Conservation (phyloP, 2,797 vertebrate species). For the Spatula clypeata region DNA sequence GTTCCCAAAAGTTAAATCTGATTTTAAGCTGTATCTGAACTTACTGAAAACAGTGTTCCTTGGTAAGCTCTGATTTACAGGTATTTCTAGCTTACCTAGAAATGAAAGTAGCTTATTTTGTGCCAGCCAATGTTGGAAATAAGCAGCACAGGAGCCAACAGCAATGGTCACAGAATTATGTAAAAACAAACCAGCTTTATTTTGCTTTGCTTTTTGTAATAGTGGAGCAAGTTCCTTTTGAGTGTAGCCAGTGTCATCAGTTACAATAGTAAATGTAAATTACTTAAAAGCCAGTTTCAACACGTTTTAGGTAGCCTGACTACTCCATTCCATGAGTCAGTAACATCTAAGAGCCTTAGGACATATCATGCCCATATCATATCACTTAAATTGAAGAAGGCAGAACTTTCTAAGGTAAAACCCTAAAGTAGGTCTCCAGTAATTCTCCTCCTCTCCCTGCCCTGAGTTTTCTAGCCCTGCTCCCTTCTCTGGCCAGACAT, state of each 20-base stretch:
- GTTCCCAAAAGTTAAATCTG: not conserved
- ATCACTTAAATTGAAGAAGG: not conserved
- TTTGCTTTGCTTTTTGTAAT: slow-evolving; percentile 5
- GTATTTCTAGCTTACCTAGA: slow-evolving; percentile 25
- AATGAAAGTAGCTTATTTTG: not conserved
- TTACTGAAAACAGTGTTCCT: not conserved
- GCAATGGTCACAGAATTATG: not conserved
- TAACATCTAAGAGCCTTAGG: not conserved
- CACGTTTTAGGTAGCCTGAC: not conserved
- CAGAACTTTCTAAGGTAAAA: not conserved
- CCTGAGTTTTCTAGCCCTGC: not conserved
- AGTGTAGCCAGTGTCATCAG: not conserved
- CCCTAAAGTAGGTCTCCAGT: not conserved
- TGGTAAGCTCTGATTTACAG: not conserved
- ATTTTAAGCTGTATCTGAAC: not conserved
- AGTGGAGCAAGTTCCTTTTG: not conserved
- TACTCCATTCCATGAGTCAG: not conserved
- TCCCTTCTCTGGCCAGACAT: not conserved
- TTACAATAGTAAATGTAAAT: not conserved
- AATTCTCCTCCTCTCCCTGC: not conserved
- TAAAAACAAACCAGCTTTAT: not conserved
- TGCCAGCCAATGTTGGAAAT: not conserved
- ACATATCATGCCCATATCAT: accelerated
- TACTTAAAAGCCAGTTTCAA: not conserved
- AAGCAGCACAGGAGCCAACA: not conserved